Base-by-base conservation (phyloP, 2,888 invertebrate species). In the Xanthia icteritia region DNA sequence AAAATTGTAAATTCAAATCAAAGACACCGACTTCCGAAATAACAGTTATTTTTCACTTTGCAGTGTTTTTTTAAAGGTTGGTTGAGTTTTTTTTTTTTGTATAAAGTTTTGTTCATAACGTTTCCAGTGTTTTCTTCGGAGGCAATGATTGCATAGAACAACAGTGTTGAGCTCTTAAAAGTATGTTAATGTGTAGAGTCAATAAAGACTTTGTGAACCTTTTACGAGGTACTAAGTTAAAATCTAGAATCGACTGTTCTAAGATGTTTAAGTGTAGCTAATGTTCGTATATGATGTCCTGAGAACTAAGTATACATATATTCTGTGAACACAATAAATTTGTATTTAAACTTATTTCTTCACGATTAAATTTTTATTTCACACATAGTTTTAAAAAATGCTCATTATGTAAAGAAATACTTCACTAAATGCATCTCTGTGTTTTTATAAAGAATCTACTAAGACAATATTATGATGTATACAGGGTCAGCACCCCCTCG, bases 381-480 rank as follows among this genome's bases (percentile, higher is more conserved):
- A n/a, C n/a, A n/a, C 56, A n/a, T n/a, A 20, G 56, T 5, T n/a
- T n/a, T 56, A 13, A 1, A n/a, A n/a, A 56, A 56, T n/a, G 11
- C 56, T 13, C 11, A 5, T 56, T 56, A 23, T 9, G 4, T 51
- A 58, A 4, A 0, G 1, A 42, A 45, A 51, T n/a, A 36, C 5
- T 15, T 20, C 6, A 20, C 77, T 73, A 20, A 92, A 78, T 94
- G n/a, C 94, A 67, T 78, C 89, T 83, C 95, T 93, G 94, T 61
- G 1, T 65, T 64, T 77, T 81, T 89, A 90, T 92, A 94, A 93
- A 92, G 91, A 90, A 91, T 72, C 73, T 80, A 89, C 86, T 86
- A 91, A 94, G 93, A 95, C 93, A 94, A 92, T 92, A 92, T 91
- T 93, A 93, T 95, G 95, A 96, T 93, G 92, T 92, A 95, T 91